phyloP scores from a whole-genome alignment of 2,888 invertebrate species.

The Colletes collaris region DNA sequence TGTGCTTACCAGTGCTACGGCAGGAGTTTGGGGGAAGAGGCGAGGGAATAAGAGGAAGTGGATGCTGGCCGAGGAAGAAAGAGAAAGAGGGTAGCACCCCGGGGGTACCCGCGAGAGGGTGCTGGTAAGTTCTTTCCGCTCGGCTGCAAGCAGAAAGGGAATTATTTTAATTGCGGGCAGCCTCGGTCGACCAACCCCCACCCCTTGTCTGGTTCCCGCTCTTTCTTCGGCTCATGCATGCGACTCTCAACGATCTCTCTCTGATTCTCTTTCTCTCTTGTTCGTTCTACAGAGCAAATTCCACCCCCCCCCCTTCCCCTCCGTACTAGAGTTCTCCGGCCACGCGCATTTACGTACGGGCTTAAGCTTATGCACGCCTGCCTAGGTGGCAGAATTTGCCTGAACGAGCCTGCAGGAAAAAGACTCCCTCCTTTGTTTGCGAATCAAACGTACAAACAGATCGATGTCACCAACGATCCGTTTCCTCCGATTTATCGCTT shows the following conservation, averaged over 20 bases:
- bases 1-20: conserved; percentile 77
- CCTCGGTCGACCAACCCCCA: conserved; percentile 80
- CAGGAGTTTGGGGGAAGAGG: conserved; percentile 53
- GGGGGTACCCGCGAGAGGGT: conserved; percentile 76
- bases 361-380: conserved; percentile 57
- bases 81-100: conserved; percentile 69
- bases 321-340: conserved; percentile 41
- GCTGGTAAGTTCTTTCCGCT: conserved; percentile 83
- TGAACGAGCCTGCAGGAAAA: conserved; percentile 23
- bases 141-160: conserved; percentile 83
- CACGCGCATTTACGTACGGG: conserved; percentile 62
- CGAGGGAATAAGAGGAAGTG: conserved; percentile 51
- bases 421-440: conserved; percentile 21
- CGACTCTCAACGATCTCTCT: conserved; percentile 51
- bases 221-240: conserved; percentile 56
- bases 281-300: conserved; percentile 68
- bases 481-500: no score
- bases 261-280: conserved; percentile 44
- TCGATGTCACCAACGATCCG: no score
- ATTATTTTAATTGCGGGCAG: conserved; percentile 84
- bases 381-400: conserved; percentile 50
- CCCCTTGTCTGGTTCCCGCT: conserved; percentile 62
- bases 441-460: conserved; percentile 23
- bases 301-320: conserved; percentile 52
- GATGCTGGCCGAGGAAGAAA: conserved; percentile 49